phyloP scores from a whole-genome alignment of 2,888 invertebrate genomes.

The Itoplectis maculator region DNA sequence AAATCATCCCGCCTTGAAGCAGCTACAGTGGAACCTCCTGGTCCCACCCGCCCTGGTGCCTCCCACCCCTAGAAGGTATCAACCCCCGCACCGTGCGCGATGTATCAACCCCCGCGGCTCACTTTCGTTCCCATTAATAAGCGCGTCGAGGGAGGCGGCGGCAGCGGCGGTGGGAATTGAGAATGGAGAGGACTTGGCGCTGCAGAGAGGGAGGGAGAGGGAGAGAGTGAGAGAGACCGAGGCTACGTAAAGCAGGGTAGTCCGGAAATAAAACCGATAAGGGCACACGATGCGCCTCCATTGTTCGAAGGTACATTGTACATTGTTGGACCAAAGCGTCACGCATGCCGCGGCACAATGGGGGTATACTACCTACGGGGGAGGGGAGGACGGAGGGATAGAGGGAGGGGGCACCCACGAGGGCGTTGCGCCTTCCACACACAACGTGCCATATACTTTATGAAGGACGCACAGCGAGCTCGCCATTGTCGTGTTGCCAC shows the following conservation, averaged over 20 bases:
- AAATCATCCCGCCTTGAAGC: too few relatives aligned
- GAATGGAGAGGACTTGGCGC: constrained; percentile 68
- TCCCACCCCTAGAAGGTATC: too few relatives aligned
- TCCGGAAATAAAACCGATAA: constrained; percentile 71
- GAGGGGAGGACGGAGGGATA: too few relatives aligned
- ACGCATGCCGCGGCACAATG: constrained; percentile 75
- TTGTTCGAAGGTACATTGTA: constrained; percentile 79
- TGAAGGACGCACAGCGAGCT: constrained; percentile 31
- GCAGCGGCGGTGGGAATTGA: constrained; percentile 5
- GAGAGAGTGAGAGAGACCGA: constrained; percentile 46
- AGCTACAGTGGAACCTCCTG: too few relatives aligned
- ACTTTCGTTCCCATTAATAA: constrained; percentile 59
- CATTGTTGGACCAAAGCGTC: constrained; percentile 76
- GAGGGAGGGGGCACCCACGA: constrained; percentile 12
- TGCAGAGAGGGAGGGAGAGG: not conserved
- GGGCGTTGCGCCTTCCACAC: constrained; percentile 36
- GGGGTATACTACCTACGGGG: constrained; percentile 31
- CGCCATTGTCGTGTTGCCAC: constrained; percentile 48
- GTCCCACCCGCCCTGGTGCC: too few relatives aligned
- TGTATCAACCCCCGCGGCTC: constrained; percentile 47
- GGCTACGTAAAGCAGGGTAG: constrained; percentile 64
- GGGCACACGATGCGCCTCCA: constrained; percentile 71
- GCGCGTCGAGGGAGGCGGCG: constrained; percentile 3
- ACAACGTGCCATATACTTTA: constrained; percentile 25
- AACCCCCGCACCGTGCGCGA: constrained; percentile 14